phyloP scores from a whole-genome alignment of 2,797 vertebrate genomes.

The Oryzias sinensis region DNA sequence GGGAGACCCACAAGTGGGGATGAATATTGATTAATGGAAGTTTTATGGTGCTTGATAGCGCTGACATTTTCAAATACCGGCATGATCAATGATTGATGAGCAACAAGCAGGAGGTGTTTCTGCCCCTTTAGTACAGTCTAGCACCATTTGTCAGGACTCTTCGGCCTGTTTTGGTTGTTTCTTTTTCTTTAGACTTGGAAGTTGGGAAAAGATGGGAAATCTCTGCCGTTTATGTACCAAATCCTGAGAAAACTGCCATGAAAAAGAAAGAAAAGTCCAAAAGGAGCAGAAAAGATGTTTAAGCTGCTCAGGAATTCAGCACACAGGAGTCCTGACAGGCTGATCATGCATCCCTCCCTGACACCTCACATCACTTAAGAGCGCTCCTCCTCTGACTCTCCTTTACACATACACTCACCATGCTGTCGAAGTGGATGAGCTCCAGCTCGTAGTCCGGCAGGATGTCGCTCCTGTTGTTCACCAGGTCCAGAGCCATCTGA shows the following conservation, averaged over 20 bases:
- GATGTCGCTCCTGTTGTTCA: slow-evolving; percentile 88
- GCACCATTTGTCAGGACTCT: background rate
- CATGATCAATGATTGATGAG: slow-evolving; percentile 69
- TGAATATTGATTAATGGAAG: slow-evolving; percentile 29
- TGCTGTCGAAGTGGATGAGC: slow-evolving; percentile 90
- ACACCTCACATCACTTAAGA: slow-evolving; percentile 31
- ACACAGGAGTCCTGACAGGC: slow-evolving; percentile 12
- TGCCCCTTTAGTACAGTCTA: slow-evolving; percentile 24
- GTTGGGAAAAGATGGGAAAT: background rate
- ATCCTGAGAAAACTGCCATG: background rate
- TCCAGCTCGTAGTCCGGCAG: slow-evolving; percentile 90
- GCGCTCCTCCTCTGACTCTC: slow-evolving; percentile 43
- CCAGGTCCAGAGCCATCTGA: slow-evolving; percentile 90
- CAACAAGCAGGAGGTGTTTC: slow-evolving; percentile 56
- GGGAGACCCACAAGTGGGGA: slow-evolving; percentile 8
- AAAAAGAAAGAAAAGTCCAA: background rate
- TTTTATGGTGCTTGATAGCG: slow-evolving; percentile 49
- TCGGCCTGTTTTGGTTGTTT: background rate
- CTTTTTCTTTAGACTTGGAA: background rate
- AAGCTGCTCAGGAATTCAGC: background rate
- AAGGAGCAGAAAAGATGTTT: background rate
- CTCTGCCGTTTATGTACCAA: background rate
- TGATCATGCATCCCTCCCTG: slow-evolving; percentile 38
- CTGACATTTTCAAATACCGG: slow-evolving; percentile 69
- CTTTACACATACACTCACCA: slow-evolving; percentile 76